Evolutionary conservation across 1,140 invertebrate genomes (phyloP).

Genomic region (Idris sp.): DNA sequence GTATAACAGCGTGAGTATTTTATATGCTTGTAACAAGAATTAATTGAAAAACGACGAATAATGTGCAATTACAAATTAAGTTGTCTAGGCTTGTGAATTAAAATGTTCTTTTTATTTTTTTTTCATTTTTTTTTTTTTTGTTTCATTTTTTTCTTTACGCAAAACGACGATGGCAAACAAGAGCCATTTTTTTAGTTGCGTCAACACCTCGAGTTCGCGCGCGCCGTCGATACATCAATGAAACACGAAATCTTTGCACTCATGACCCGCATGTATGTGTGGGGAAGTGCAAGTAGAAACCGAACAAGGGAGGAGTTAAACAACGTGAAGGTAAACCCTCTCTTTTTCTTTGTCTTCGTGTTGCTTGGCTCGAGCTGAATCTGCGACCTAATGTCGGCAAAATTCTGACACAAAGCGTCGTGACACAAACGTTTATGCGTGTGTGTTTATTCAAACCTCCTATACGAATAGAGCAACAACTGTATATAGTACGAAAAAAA

Average conservation of each 20-base stretch:
- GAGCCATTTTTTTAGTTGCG: slow-evolving; percentile 20
- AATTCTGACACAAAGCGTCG: slow-evolving; percentile 23
- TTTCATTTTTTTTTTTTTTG: no score
- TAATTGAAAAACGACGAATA: no score
- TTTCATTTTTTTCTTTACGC: slow-evolving; percentile 50
- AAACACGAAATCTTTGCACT: slow-evolving; percentile 34
- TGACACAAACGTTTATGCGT: slow-evolving; percentile 13
- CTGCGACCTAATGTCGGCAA: slow-evolving; percentile 27
- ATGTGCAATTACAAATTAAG: no score
- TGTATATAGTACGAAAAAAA: slow-evolving; percentile 1
- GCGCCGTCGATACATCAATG: slow-evolving; percentile 41
- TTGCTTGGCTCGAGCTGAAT: background rate
- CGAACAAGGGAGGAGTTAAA: slow-evolving; percentile 67
- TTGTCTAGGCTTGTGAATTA: no score
- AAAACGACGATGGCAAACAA: slow-evolving; percentile 24
- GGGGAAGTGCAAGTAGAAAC: slow-evolving; percentile 56
- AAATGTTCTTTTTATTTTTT: no score
- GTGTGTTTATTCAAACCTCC: slow-evolving; percentile 28
- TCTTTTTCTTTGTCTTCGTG: slow-evolving; percentile 42
- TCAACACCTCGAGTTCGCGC: slow-evolving; percentile 19
- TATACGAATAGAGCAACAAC: slow-evolving; percentile 22
- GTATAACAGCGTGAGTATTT: slow-evolving; percentile 55
- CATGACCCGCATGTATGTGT: slow-evolving; percentile 31
- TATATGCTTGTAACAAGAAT: no score
- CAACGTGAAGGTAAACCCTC: slow-evolving; percentile 65